Percentiles rank a stretch among this genome's conserved stretches.
phyloP scores from a whole-genome alignment of 2,113 vertebrate species.

The Nansenia antarctica region DNA sequence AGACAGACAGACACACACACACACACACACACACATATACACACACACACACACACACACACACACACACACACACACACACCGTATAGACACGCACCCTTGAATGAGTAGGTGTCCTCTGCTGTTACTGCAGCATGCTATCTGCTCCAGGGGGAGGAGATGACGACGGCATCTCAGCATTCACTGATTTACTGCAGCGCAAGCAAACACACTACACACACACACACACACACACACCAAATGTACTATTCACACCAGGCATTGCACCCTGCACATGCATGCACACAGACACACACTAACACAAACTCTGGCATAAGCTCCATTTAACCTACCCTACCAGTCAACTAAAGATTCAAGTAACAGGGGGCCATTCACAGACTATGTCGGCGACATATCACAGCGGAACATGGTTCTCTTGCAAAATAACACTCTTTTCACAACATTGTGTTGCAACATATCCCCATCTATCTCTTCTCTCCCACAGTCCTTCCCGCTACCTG shows the following conservation, averaged over 20 bases:
- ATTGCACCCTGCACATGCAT: not conserved
- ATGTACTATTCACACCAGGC: slow-evolving; percentile 11
- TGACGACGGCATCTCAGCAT: slow-evolving; percentile 31
- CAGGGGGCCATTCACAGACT: not conserved
- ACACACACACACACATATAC: not conserved
- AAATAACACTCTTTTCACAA: no score
- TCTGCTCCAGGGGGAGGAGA: slow-evolving; percentile 35
- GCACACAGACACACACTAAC: not conserved
- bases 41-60: slow-evolving; percentile 8
- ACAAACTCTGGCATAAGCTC: not conserved
- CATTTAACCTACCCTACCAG: no score
- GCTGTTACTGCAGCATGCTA: slow-evolving; percentile 48
- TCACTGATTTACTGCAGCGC: slow-evolving; percentile 35
- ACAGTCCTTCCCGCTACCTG: not conserved
- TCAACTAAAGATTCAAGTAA: not conserved
- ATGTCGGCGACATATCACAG: not conserved
- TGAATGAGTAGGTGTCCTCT: slow-evolving; percentile 35
- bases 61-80: not conserved
- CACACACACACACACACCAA: slow-evolving; percentile 17
- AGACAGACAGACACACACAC: slow-evolving; percentile 7
- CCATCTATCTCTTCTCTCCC: no score
- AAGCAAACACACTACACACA: slow-evolving; percentile 11
- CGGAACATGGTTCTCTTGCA: no score
- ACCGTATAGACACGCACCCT: not conserved
- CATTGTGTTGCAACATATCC: not conserved